These are phyloP conservation scores for Drosophila dunni DNA, from an alignment of 1,140 invertebrate genomes.

Conservation along the genomic window DNA sequence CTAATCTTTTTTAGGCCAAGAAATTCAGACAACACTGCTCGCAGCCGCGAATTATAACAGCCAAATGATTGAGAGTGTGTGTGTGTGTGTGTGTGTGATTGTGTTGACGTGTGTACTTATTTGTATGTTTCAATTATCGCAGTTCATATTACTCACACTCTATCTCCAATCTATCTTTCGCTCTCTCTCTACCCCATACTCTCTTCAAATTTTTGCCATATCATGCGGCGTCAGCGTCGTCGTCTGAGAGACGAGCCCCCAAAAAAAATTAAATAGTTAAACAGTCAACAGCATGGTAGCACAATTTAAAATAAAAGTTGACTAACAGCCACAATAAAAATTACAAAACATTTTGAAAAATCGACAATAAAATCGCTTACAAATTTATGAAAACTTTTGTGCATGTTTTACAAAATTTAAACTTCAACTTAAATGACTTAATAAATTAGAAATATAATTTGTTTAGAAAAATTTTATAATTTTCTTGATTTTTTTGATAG, in stretches of 20 bases:
- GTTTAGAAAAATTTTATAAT: too few relatives aligned
- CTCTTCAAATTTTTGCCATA: constrained; percentile 48
- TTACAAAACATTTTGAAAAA: too few relatives aligned
- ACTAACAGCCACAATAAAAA: constrained; percentile 8
- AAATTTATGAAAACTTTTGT: too few relatives aligned
- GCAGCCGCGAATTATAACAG: constrained; percentile 14
- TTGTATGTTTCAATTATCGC: constrained; percentile 56
- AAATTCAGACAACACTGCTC: too few relatives aligned
- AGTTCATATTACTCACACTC: constrained; percentile 15
- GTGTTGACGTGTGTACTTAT: constrained; percentile 14
- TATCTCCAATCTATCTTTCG: neutral
- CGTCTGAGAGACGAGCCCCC: constrained; percentile 64
- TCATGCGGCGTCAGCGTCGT: constrained; percentile 54
- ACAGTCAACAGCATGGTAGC: constrained; percentile 34
- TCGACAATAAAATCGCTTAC: too few relatives aligned
- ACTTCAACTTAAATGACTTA: too few relatives aligned
- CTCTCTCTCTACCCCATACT: neutral
- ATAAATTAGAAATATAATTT: too few relatives aligned
- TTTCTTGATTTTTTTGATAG: too few relatives aligned
- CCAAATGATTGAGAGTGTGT: constrained; percentile 25
- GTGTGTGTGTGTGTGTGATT: constrained; percentile 19
- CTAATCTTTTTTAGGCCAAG: too few relatives aligned
- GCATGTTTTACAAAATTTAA: too few relatives aligned
- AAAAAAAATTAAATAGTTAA: constrained; percentile 33
- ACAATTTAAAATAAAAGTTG: constrained; percentile 36